Base-by-base conservation (phyloP, 2,797 vertebrate genomes). In the Trichosurus vulpecula region DNA sequence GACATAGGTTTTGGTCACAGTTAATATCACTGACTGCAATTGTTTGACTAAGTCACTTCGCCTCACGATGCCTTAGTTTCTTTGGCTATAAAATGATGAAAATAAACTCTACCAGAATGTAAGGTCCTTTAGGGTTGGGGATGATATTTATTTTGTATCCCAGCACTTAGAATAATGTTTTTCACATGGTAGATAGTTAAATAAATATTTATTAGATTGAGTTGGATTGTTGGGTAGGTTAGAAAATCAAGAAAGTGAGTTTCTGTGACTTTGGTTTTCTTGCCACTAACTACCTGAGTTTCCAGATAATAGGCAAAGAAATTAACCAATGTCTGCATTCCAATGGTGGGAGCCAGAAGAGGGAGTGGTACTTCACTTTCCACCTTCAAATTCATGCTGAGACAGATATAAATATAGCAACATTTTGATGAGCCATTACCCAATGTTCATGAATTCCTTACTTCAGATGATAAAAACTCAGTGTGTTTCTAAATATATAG, bases 251-350 rank as follows among this genome's bases (percentile, higher is more conserved):
- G 66, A 41, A 19, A 74, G 16, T n/a, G 19, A 74, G 19, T 41
- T 93, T 74, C 96, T 92, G 51, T 93, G 95, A 92, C 56, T 66
- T 90, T 61, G n/a, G 27, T 92, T 95, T 97, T 97, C 52, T 90
- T 97, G 53, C 95, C 9, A 90, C 53, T 58, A 74, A 22, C n/a
- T 74, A 74, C 19, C 19, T 41, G 87, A 93, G 25, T 93, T 95
- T 95, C 31, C 4, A 95, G 54, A 27, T 92, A 94, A 95, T 52
- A 96, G 90, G 0, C 41, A 95, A 94, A 96, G 54, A 96, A 92
- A 22, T 90, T 57, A 95, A 81, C 54, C 91, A 94, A 93, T 81
- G 93, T 90, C 31, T 6, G 9, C 54, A 53, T 52, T 22, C 22
- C n/a, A 74, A 41, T 74, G 66, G 66, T 74, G 66, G n/a, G 66